Base-by-base conservation (phyloP, 2,797 vertebrate species). In the Sus cebifrons region DNA sequence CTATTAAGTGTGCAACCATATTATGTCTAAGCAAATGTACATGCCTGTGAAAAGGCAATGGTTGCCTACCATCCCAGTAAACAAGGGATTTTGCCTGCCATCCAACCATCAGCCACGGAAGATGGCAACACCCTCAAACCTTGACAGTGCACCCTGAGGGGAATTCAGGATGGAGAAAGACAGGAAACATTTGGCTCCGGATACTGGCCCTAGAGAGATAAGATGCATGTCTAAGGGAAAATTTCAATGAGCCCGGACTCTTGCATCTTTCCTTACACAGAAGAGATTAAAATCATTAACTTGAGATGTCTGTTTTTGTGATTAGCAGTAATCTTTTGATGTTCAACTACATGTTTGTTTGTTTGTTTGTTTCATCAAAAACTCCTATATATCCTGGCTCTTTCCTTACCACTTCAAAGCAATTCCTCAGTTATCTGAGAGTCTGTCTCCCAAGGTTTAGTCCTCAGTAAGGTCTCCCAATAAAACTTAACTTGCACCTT, bases 381-480 rank as follows among this genome's bases (percentile, higher is more conserved):
- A 36, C 13, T 5, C 54, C 54, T 16, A 1, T 79, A 58, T 36
- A 54, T 25, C 54, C n/a, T 36, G 77, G 77, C 12, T 79, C 54
- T 13, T 79, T 58, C 54, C 20, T 58, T 16, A 36, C n/a, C 75
- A 56, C 52, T 56, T 78, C 52, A 78, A 20, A 79, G n/a, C 21
- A 79, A 20, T 23, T 79, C n/a, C 13, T 58, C 54, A 79, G 77
- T n/a, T 27, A 29, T 14, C 62, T 79, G n/a, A 79, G 13, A 79
- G n/a, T 20, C 75, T 58, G 21, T 16, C 77, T 49, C 14, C n/a
- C 2, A 0, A 20, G 13, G n/a, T 2, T 15, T 23, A 23, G 54
- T 58, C 77, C 77, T 79, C n/a, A 15, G 12, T 58, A 79, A 79
- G n/a, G 13, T 32, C 32, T 58, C n/a, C 77, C 58, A 79, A 15